Percentiles rank a stretch among this genome's conserved stretches.
These are phyloP conservation scores for Xestia ashworthii DNA, from an alignment of 2,888 invertebrate species.

Conservation along the genomic window DNA sequence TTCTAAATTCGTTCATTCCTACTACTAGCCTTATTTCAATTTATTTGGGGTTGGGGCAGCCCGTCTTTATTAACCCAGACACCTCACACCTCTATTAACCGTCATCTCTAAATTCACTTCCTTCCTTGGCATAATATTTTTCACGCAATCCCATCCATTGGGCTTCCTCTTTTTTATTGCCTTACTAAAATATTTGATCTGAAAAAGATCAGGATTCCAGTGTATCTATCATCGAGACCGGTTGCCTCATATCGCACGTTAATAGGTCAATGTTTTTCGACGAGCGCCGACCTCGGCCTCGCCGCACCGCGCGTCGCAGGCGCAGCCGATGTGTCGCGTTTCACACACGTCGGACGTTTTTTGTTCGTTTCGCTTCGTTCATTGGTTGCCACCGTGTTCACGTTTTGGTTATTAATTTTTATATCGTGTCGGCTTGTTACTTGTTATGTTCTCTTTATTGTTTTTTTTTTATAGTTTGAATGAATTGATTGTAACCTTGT, in stretches of 20 bases:
- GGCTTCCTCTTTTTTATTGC: background rate
- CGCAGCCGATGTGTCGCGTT: slow-evolving; percentile 64
- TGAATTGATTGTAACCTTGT: slow-evolving; percentile 41
- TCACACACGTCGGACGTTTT: slow-evolving; percentile 57
- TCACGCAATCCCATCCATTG: background rate
- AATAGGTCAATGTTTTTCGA: slow-evolving; percentile 75
- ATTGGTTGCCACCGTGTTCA: slow-evolving; percentile 60
- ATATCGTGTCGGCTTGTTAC: slow-evolving; percentile 55
- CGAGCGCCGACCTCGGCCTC: slow-evolving; percentile 72
- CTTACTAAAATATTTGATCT: slow-evolving; percentile 9
- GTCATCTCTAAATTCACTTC: slow-evolving; percentile 10
- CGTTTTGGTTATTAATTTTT: slow-evolving; percentile 62
- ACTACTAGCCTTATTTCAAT: background rate
- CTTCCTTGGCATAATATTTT: background rate
- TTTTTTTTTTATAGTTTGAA: slow-evolving; percentile 21
- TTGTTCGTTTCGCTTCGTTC: slow-evolving; percentile 59
- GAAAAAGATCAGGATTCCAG: slow-evolving; percentile 57
- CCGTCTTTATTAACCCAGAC: background rate
- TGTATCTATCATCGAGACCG: slow-evolving; percentile 61
- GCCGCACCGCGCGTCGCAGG: slow-evolving; percentile 59
- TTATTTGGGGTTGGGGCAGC: background rate
- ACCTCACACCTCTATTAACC: too few relatives aligned
- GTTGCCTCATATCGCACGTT: slow-evolving; percentile 71
- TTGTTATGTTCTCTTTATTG: slow-evolving; percentile 44
- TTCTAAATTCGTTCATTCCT: slow-evolving; percentile 18